phyloP scores from a whole-genome alignment of 2,888 invertebrate genomes.

The Alentia gelatinosa region DNA sequence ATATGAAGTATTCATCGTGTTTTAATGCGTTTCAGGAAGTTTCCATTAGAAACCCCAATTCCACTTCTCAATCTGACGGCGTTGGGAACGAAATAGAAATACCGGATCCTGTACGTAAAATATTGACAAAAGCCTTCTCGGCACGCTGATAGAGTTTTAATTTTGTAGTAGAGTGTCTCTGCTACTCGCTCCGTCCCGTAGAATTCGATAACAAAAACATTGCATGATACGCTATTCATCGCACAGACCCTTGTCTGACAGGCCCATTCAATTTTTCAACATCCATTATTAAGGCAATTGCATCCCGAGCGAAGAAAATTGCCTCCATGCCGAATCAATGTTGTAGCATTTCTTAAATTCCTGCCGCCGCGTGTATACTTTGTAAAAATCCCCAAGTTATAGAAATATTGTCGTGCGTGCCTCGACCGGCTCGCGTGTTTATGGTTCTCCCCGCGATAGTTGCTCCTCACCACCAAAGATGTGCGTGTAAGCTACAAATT shows the following conservation, averaged over 20 bases:
- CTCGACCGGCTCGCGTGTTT: not conserved
- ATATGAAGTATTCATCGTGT: not conserved
- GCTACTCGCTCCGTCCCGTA: not conserved
- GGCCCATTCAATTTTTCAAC: slow-evolving; percentile 29
- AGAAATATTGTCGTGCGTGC: slow-evolving; percentile 43
- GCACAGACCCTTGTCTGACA: slow-evolving; percentile 28
- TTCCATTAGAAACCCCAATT: not conserved
- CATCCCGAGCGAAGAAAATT: slow-evolving; percentile 29
- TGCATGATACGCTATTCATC: slow-evolving; percentile 25
- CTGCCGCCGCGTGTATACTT: slow-evolving; percentile 23
- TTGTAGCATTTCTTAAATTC: slow-evolving; percentile 50
- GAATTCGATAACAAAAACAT: slow-evolving; percentile 20
- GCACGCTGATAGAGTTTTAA: not conserved
- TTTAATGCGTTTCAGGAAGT: not conserved
- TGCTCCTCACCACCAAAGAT: slow-evolving; percentile 20
- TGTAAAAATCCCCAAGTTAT: slow-evolving; percentile 40
- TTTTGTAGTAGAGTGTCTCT: not conserved
- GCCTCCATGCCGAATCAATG: slow-evolving; percentile 43
- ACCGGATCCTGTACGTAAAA: not conserved
- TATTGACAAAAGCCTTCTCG: slow-evolving; percentile 20
- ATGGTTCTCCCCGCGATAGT: not conserved
- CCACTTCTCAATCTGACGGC: not conserved
- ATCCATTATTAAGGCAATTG: slow-evolving; percentile 47
- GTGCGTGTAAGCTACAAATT: slow-evolving; percentile 43
- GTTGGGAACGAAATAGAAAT: not conserved